A percentile compares a stretch with the other conserved stretches of the same genome.
These are phyloP conservation scores for Lissonota sp. DNA, from an alignment of 2,888 invertebrate genomes.

Conservation along the genomic window DNA sequence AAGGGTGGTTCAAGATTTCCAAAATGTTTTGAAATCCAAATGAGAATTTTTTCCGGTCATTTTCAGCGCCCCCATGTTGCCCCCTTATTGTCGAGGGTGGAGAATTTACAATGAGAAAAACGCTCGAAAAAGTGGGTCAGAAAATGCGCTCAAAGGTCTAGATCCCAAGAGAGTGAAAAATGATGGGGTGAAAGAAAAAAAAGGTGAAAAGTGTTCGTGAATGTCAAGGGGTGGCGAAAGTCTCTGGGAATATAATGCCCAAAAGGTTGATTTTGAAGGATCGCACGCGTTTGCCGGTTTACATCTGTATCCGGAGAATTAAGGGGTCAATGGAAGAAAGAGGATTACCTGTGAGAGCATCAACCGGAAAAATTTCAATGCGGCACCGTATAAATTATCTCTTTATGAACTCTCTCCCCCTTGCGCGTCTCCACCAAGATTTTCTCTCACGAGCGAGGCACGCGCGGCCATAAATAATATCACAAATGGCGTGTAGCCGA, in stretches of 20 bases:
- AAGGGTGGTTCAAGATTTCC: neutral
- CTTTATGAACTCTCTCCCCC: slow-evolving; percentile 71
- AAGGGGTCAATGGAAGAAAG: slow-evolving; percentile 28
- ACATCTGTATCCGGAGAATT: slow-evolving; percentile 36
- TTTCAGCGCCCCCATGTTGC: neutral
- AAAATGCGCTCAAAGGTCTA: neutral
- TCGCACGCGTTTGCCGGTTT: slow-evolving; percentile 51
- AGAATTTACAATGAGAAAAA: slow-evolving; percentile 23
- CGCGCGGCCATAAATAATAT: slow-evolving; percentile 73
- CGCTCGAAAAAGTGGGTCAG: slow-evolving; percentile 51
- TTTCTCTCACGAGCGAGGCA: slow-evolving; percentile 36
- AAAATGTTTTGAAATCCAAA: neutral
- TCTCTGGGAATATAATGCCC: slow-evolving; percentile 37
- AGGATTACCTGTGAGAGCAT: slow-evolving; percentile 45
- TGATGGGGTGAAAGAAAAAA: slow-evolving; percentile 50
- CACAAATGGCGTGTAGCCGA: slow-evolving; percentile 45
- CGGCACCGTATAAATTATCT: slow-evolving; percentile 74
- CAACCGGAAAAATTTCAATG: slow-evolving; percentile 50
- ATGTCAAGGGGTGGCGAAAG: slow-evolving; percentile 36
- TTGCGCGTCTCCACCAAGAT: slow-evolving; percentile 53
- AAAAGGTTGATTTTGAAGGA: slow-evolving; percentile 61
- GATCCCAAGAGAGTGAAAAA: slow-evolving; percentile 55
- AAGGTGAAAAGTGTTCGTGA: slow-evolving; percentile 55
- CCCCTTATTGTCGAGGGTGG: slow-evolving; percentile 3
- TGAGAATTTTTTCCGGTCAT: neutral